A percentile compares a stretch with the other conserved stretches of the same genome.
Evolutionary conservation across 2,888 invertebrate genomes (phyloP).

Genomic region (Carabus problematicus): DNA sequence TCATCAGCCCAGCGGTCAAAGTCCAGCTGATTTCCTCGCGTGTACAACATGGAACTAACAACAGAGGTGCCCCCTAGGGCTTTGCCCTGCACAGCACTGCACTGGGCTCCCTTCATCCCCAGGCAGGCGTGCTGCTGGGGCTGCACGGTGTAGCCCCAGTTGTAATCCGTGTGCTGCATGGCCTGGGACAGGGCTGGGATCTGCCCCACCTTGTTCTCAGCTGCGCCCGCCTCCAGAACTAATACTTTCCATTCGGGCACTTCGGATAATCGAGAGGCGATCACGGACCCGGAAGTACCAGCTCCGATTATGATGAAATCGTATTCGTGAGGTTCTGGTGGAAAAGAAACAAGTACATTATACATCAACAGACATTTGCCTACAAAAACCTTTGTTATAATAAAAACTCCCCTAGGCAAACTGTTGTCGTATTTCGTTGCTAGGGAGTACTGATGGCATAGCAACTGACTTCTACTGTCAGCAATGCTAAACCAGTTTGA

Average conservation of each 20-base stretch:
- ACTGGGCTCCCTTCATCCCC: conserved; percentile 52
- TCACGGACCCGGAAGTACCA: conserved; percentile 73
- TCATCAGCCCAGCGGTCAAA: conserved; percentile 78
- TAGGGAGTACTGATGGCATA: too few species aligned
- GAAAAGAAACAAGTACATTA: neutral
- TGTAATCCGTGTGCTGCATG: conserved; percentile 65
- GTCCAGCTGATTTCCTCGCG: conserved; percentile 73
- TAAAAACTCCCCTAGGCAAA: too few species aligned
- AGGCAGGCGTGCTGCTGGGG: conserved; percentile 63
- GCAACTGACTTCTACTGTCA: too few species aligned
- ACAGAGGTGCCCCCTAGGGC: conserved; percentile 84
- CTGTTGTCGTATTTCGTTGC: too few species aligned
- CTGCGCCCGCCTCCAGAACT: conserved; percentile 70
- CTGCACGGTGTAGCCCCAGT: conserved; percentile 69
- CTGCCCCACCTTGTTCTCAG: conserved; percentile 62
- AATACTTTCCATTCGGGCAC: conserved; percentile 67
- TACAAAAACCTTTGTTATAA: too few species aligned
- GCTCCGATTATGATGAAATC: conserved; percentile 75
- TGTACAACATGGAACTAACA: conserved; percentile 83
- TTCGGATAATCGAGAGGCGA: conserved; percentile 75
- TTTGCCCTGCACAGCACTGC: conserved; percentile 67
- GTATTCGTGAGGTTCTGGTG: conserved; percentile 55
- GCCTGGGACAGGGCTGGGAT: conserved; percentile 63
- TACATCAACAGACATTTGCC: too few species aligned
- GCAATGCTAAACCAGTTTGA: too few species aligned